Base-by-base conservation (phyloP, 2,113 vertebrate species). In the Polypterus senegalus region DNA sequence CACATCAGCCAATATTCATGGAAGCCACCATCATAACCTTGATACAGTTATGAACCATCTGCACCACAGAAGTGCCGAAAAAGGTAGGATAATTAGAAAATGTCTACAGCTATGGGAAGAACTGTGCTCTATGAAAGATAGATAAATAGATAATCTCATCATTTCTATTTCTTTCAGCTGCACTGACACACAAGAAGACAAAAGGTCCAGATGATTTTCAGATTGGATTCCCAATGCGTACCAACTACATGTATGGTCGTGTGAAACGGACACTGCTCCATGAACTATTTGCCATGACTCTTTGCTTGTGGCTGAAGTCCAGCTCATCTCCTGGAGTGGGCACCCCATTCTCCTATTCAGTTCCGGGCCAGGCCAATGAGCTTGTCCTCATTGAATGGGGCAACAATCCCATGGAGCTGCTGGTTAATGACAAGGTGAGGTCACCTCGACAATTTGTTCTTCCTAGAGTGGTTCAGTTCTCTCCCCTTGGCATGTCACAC, bases 371-470 rank as follows among this genome's bases (percentile, higher is more conserved):
- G 70, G 67, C 85, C n/a, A 88, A 88, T 0, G 84, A 88, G 47
- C 69, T 88, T 69, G 82, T 87, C 56, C 84, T 88, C 49, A 87
- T 88, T 1, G 84, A 88, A 73, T 87, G 83, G 86, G 86, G 82
- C 5, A 76, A 72, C 74, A 86, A 86, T 57, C 81, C 83, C 5
- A 76, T 86, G 61, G 86, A 88, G 57, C 77, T 88, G 59, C 80
- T 88, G 46, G 68, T 88, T 0, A 80, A 88, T 8, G 85, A 88
- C 71, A 80, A 73, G 78, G 86, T 88, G 64, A 77, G 73, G 27
- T n/a, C 4, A 4, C 54, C 54, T 27, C 27, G 27, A 27, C 27
- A 27, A 27, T 27, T 27, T 27, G 27, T 27, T 27, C 27, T 27
- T 27, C 27, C 27, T 27, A 27, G 27, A 27, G 27, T 27, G 27